Evolutionary conservation across 2,797 vertebrate genomes (phyloP), one percentile per base, ranked within the genome.

Genomic region (Malurus splendens): DNA sequence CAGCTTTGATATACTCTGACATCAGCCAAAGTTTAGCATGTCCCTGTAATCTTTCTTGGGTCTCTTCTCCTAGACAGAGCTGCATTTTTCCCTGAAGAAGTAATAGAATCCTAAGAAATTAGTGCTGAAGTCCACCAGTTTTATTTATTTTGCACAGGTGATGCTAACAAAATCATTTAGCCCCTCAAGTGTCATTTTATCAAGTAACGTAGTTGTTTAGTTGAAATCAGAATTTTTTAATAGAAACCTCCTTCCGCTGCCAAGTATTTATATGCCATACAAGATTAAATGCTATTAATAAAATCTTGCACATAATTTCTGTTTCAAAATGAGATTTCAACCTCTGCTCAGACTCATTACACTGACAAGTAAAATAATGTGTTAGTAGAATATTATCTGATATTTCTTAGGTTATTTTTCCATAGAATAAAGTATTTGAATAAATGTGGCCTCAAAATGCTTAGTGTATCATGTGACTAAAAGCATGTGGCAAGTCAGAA

Each of bases 371-470:
- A 19, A 8, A 78, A 41, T 52, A 8, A 39, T 13, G 36, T 82
- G 20, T 8, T 57, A 33, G 17, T 4, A 72, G 32, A 74, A 86
- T 79, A 41, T 38, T 3, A 12, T 74, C 32, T 19, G 3, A 15
- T 50, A 60, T 67, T 79, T 87, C 45, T 70, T 42, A 59, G 6
- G 27, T 25, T 55, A 66, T 30, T 64, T 88, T 82, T 66, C n/a
- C 17, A 66, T 38, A 2, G 27, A 67, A 77, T 41, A 64, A 68
- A 38, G 59, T 57, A 20, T 51, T 86, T 61, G 32, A 81, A 87
- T 48, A 78, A 62, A 82, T 27, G 11, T 50, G 32, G 67, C 25
- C 81, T 86, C 54, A 81, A 33, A 78, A 45, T 50, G 36, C 15
- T 50, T 68, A 23, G 8, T 5, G 3, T 64, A n/a, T 44, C 32